A percentile compares a stretch with the other conserved stretches of the same genome.
Conservation (phyloP, 2,113 vertebrate species). For the Carassius auratus region DNA sequence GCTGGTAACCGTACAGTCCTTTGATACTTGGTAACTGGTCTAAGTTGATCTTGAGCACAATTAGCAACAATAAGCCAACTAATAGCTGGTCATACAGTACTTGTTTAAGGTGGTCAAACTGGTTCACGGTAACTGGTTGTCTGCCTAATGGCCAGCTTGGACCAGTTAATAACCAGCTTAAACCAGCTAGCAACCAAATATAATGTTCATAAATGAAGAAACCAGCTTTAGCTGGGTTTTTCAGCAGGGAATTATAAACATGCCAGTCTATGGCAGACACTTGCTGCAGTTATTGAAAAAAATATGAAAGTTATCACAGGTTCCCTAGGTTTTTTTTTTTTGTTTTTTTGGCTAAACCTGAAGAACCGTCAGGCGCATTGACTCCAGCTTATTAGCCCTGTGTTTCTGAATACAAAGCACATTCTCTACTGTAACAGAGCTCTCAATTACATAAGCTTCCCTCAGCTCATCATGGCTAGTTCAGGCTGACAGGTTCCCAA, state of each 20-base stretch:
- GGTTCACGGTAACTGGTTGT: background rate
- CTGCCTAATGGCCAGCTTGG: background rate
- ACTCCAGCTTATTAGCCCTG: constrained; percentile 32
- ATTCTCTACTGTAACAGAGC: constrained; percentile 55
- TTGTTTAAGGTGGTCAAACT: background rate
- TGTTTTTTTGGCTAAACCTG: constrained; percentile 13
- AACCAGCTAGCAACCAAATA: background rate
- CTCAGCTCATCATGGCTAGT: constrained; percentile 34
- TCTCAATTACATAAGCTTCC: constrained; percentile 59
- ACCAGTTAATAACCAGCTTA: background rate
- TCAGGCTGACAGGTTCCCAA: constrained; percentile 47
- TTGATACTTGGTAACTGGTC: background rate
- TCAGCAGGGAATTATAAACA: background rate
- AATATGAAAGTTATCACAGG: constrained; percentile 7
- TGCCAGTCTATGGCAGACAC: background rate
- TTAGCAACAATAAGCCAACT: background rate
- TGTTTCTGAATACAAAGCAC: constrained; percentile 51
- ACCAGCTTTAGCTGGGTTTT: background rate
- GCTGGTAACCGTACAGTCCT: background rate
- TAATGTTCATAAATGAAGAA: background rate
- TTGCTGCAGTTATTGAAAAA: background rate
- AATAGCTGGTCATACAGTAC: background rate
- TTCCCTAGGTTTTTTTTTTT: background rate
- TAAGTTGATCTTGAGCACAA: background rate
- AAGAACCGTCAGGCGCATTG: constrained; percentile 25